A percentile compares a stretch with the other conserved stretches of the same genome.
These are phyloP conservation scores for Chrysochloris asiatica DNA, from an alignment of 2,113 vertebrate species.

Conservation along the genomic window DNA sequence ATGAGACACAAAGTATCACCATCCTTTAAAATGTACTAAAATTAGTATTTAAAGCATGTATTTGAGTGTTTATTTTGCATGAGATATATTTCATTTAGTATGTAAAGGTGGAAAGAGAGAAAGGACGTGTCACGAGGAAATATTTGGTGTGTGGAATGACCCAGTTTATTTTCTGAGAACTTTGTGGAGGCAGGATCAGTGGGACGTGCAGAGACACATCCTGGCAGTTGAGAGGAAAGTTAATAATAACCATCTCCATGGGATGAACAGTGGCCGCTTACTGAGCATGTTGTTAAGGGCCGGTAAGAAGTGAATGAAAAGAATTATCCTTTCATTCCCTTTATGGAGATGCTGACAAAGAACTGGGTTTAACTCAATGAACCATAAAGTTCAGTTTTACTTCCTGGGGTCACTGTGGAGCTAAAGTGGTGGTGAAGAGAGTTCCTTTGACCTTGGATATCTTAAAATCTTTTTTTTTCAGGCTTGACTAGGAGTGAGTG, in stretches of 20 bases:
- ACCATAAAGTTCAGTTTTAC: neutral
- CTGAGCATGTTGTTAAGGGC: conserved; percentile 35
- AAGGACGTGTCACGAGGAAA: neutral
- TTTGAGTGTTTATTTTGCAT: conserved; percentile 33
- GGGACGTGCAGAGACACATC: neutral
- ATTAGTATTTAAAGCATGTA: neutral
- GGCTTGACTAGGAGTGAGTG: neutral
- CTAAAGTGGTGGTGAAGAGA: neutral
- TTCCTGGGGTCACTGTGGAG: neutral
- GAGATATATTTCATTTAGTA: conserved; percentile 16
- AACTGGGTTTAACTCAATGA: neutral
- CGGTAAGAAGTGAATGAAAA: conserved; percentile 27
- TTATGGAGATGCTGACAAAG: conserved; percentile 32
- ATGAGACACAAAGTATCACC: too few species aligned
- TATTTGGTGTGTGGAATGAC: neutral
- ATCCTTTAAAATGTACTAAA: neutral
- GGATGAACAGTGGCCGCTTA: neutral
- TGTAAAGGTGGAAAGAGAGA: neutral
- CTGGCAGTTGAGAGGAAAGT: conserved; percentile 31
- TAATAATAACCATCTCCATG: conserved; percentile 54
- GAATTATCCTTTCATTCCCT: neutral
- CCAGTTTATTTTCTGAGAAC: conserved; percentile 57
- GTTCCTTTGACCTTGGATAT: conserved; percentile 16
- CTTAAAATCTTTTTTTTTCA: neutral
- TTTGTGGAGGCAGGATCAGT: neutral